These are phyloP conservation scores for Chaunax sp. DNA, from an alignment of 2,797 vertebrate species.

Conservation along the genomic window DNA sequence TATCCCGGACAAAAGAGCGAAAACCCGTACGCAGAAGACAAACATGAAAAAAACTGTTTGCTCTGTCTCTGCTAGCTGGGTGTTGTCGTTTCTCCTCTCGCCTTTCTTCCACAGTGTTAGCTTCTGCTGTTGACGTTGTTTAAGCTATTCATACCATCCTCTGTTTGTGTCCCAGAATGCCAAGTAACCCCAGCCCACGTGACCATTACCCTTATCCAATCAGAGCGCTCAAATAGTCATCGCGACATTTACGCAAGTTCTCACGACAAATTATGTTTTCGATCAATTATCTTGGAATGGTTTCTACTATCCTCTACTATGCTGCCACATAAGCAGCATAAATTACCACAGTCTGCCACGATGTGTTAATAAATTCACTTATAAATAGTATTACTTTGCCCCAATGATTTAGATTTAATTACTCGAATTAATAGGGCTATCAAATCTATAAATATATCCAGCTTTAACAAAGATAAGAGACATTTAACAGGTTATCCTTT, in stretches of 20 bases:
- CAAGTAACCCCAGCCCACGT: conserved; percentile 71
- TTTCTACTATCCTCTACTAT: neutral
- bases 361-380: neutral
- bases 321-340: conserved; percentile 26
- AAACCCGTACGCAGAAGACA: neutral
- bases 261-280: conserved; percentile 43
- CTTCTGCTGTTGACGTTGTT: conserved; percentile 51
- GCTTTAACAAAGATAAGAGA: neutral
- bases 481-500: no score
- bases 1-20: neutral
- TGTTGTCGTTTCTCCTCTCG: conserved; percentile 13
- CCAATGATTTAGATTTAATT: neutral
- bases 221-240: neutral
- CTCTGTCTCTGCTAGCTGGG: conserved; percentile 1
- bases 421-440: neutral
- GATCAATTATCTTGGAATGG: conserved; percentile 2
- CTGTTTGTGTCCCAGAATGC: conserved; percentile 88
- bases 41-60: neutral
- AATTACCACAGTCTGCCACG: neutral
- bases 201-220: conserved; percentile 59
- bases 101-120: neutral
- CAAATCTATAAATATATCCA: neutral
- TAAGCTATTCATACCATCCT: conserved; percentile 62
- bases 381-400: no score
- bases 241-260: conserved; percentile 64